A percentile compares a stretch with the other conserved stretches of the same genome.
phyloP scores from a whole-genome alignment of 2,888 invertebrate species.

The Corbicula japonica region DNA sequence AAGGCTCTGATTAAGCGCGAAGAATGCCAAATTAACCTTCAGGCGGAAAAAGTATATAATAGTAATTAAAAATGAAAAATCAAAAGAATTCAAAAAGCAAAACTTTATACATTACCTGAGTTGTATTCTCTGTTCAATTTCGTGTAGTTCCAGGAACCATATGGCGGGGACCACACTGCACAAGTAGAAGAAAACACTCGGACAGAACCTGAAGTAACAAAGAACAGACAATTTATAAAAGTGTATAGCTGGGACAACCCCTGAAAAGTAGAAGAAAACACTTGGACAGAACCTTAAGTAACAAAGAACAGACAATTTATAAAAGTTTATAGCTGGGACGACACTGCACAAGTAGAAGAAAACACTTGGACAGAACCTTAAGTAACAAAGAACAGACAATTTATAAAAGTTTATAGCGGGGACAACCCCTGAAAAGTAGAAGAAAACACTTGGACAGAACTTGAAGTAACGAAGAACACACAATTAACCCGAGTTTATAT shows the following conservation, averaged over 20 bases:
- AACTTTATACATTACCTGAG: conserved; percentile 39
- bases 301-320: too few species aligned
- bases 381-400: too few species aligned
- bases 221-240: too few species aligned
- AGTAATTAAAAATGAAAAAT: too few species aligned
- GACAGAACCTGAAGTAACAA: conserved; percentile 97
- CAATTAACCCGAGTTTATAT: too few species aligned
- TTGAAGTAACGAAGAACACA: too few species aligned
- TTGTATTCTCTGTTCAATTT: conserved; percentile 91
- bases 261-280: conserved; percentile 95
- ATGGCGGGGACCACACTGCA: conserved; percentile 96
- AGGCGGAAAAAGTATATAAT: too few species aligned
- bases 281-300: conserved; percentile 97
- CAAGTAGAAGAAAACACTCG: conserved; percentile 96
- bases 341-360: conserved; percentile 95
- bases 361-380: conserved; percentile 97
- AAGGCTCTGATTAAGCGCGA: too few species aligned
- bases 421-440: conserved; percentile 95
- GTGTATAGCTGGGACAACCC: conserved; percentile 97
- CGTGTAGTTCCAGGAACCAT: conserved; percentile 96
- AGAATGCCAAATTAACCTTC: too few species aligned
- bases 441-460: conserved; percentile 97
- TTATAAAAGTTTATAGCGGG: too few species aligned
- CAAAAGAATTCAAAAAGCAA: too few species aligned
- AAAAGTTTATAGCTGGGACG: conserved; percentile 97